Base-by-base conservation (phyloP, 2,888 invertebrate species). In the Catocala fraxini region DNA sequence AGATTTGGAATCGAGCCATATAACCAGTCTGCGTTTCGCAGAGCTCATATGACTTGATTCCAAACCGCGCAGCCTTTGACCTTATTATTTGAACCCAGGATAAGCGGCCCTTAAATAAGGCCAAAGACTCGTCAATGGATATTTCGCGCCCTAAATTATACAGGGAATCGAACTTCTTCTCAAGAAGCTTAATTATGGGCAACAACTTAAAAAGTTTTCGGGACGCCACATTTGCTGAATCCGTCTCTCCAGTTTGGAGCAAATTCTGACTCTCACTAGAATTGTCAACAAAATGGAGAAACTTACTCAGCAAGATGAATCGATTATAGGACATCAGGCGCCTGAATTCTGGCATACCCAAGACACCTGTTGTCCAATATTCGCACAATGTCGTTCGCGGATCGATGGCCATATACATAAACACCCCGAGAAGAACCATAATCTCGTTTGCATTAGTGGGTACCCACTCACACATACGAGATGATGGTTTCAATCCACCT, bases 111-210 rank as follows among this genome's bases (percentile, higher is more conserved):
- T 74, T 74, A 56, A 61, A 74, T 51, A 76, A 59, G 33, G 70
- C 69, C 68, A 76, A 63, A 47, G 76, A 72, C 68, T 78, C 76
- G 33, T 72, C 68, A n/a, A 77, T 70, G 4, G 55, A 41, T 0
- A 76, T 35, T 4, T 70, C 51, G 5, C 35, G 57, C 5, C 25
- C 49, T 4, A 69, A 33, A 10, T 55, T 56, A 11, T 65, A 57
- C 0, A 65, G 49, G 5, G 56, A 10, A 34, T 48, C 39, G 48
- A 70, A 15, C 46, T 54, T 59, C 59, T 12, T 57, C 56, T 68
- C 51, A 11, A 48, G 35, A 69, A 59, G 53, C 67, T 75, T 42
- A 12, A 47, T 34, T n/a, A 72, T 72, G n/a, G 70, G 52, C 39
- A 58, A 42, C n/a, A 71, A 15, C 49, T 46, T 48, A 7, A 9